phyloP scores from a whole-genome alignment of 2,888 invertebrate species.

The Tiphia femorata region DNA sequence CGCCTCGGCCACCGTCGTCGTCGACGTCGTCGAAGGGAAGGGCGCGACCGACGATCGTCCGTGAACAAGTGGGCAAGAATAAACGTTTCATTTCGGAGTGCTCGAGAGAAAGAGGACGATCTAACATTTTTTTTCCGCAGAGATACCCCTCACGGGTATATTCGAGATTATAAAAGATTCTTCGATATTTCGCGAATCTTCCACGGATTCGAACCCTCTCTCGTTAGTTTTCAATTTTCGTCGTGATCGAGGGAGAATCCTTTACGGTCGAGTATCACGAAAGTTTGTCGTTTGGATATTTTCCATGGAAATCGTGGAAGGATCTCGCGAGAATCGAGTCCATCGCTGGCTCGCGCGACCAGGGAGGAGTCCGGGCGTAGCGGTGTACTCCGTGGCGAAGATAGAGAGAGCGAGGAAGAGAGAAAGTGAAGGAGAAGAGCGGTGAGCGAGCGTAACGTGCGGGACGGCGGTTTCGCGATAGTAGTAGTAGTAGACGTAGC shows the following conservation, averaged over 20 bases:
- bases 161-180: too few relatives aligned
- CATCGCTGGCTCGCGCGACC: background rate
- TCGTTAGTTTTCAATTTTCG: too few relatives aligned
- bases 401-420: constrained; percentile 1
- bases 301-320: background rate
- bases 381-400: background rate
- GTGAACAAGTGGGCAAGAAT: constrained; percentile 22
- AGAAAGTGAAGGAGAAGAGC: background rate
- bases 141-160: too few relatives aligned
- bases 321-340: background rate
- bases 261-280: background rate
- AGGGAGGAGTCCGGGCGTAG: background rate
- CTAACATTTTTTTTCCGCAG: too few relatives aligned
- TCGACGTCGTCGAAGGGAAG: constrained; percentile 20
- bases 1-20: constrained; percentile 32
- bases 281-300: background rate
- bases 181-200: too few relatives aligned
- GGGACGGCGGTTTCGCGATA: too few relatives aligned
- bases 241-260: background rate
- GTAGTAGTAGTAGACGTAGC: background rate
- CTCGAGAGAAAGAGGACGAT: too few relatives aligned
- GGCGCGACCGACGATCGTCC: constrained; percentile 18
- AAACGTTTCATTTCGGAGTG: too few relatives aligned
- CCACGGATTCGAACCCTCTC: too few relatives aligned
- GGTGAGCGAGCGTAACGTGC: background rate